Base-by-base conservation (phyloP, 2,797 vertebrate genomes). In the Huso huso region DNA sequence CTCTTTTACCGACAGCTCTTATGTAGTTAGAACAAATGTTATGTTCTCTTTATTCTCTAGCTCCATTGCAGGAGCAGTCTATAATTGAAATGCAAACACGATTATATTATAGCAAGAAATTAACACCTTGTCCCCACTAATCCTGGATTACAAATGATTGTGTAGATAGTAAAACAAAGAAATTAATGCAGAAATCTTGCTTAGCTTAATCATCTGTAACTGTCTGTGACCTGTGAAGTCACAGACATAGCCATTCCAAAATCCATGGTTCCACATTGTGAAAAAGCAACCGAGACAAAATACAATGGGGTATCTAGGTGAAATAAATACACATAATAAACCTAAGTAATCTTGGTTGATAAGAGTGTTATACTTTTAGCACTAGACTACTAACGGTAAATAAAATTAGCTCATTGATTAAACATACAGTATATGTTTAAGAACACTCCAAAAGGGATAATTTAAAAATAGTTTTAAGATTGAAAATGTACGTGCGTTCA, bases 111-210 rank as follows among this genome's bases (percentile, higher is more conserved):
- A 23, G 12, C 49, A 3, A 77, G 68, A 87, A 87, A 88, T 87
- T 82, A 86, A 81, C 79, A 81, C 86, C 81, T 82, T 87, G 76
- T 85, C 83, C 83, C 80, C 80, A 84, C 74, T 87, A 87, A 90
- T 86, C 86, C 80, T 77, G 76, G 85, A 90, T 87, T 89, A 90
- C 81, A 87, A 86, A 80, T 82, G 81, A 77, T 75, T 77, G 71
- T 77, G 78, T 77, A 51, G 8, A 87, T 87, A 89, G 90, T 89
- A 89, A 91, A 93, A 92, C 88, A 87, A 93, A 80, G 86, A 86
- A 91, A 86, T 86, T 79, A 79, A 84, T 84, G 79, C 76, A 75
- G 64, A 73, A 77, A 84, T 84, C 81, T 82, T 73, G 82, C 81
- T 77, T 85, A 73, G 75, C 76, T 79, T 77, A 84, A 81, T 85